Evolutionary conservation across 2,113 vertebrate species (phyloP), one percentile per base, ranked within the genome.

Genomic region (Paradoxurus hermaphroditus): DNA sequence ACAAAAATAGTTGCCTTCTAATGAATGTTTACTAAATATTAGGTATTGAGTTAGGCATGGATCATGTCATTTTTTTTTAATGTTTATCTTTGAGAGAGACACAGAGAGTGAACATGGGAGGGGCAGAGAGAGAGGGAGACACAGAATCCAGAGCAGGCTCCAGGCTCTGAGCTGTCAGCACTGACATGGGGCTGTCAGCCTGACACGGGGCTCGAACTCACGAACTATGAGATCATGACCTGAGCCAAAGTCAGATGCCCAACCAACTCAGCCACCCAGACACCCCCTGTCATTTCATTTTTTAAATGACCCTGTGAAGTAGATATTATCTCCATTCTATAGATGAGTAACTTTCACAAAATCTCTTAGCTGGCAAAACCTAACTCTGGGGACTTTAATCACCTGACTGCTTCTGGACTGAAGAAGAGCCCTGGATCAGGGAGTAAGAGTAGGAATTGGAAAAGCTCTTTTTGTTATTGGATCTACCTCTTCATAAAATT

Each of bases 281-380:
- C n/a, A n/a, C n/a, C n/a, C n/a, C n/a, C n/a, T 78, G 14, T 86
- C 49, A 86, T 95, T 72, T 96, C 73, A 70, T 95, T 84, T 95
- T 94, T 91, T 84, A 96, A 70, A 85, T 84, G 73, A 46, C 27
- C 31, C 59, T 77, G 41, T 92, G 75, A 83, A 34, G 36, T 86
- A 81, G 41, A 79, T 79, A 41, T 39, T 75, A 68, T 77, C 36
- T 59, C n/a, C 25, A 41, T 65, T 68, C 27, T 68, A 10, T 94
- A 68, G 49, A 19, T 92, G 21, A 88, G 65, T 75, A 36, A 81
- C 25, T 90, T 68, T 41, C 70, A 67, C 36, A 44, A 19, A 51
- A 3, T 90, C 44, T 92, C 5, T 49, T 62, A 95, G 51, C 67
- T 87, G 21, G 49, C 63, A 77, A 78, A 88, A 29, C 93, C 86